Percentiles rank a stretch among this genome's conserved stretches.
phyloP scores from a whole-genome alignment of 2,797 vertebrate species.

The Anniella stebbinsi region DNA sequence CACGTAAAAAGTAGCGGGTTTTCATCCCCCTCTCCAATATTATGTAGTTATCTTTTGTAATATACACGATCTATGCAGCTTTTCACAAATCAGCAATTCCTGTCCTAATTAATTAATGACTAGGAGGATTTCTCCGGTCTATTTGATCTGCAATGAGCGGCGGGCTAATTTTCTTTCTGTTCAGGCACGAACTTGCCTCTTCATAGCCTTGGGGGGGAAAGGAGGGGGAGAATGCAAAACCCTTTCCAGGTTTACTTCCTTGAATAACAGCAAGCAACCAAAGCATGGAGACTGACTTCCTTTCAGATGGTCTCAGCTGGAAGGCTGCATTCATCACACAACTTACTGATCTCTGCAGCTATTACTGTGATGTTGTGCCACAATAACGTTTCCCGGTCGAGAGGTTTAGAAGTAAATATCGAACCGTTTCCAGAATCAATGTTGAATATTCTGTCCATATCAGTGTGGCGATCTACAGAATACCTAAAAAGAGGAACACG shows the following conservation, averaged over 20 bases:
- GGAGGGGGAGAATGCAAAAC: background rate
- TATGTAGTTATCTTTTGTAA: background rate
- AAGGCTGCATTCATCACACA: slow-evolving; percentile 56
- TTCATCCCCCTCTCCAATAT: background rate
- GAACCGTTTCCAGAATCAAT: slow-evolving; percentile 93
- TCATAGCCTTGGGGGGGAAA: slow-evolving; percentile 20
- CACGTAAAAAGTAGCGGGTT: background rate
- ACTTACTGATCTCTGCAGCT: slow-evolving; percentile 95
- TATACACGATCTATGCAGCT: background rate
- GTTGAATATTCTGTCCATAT: slow-evolving; percentile 96
- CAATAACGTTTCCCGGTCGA: slow-evolving; percentile 91
- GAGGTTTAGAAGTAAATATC: slow-evolving; percentile 88
- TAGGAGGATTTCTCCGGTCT: background rate
- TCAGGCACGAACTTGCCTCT: slow-evolving; percentile 21
- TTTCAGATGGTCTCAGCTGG: slow-evolving; percentile 21
- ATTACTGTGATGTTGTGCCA: slow-evolving; percentile 97
- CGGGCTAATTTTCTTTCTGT: slow-evolving; percentile 17
- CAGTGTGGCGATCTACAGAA: slow-evolving; percentile 93
- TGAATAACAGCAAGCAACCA: slow-evolving; percentile 34
- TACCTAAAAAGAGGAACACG: slow-evolving; percentile 85
- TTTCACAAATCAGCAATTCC: slow-evolving; percentile 22
- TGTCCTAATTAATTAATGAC: background rate
- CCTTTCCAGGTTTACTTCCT: slow-evolving; percentile 47
- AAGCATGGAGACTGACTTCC: slow-evolving; percentile 31
- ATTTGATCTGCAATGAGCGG: slow-evolving; percentile 22